Conservation (phyloP, 2,888 invertebrate species). For the Nebria salina region DNA sequence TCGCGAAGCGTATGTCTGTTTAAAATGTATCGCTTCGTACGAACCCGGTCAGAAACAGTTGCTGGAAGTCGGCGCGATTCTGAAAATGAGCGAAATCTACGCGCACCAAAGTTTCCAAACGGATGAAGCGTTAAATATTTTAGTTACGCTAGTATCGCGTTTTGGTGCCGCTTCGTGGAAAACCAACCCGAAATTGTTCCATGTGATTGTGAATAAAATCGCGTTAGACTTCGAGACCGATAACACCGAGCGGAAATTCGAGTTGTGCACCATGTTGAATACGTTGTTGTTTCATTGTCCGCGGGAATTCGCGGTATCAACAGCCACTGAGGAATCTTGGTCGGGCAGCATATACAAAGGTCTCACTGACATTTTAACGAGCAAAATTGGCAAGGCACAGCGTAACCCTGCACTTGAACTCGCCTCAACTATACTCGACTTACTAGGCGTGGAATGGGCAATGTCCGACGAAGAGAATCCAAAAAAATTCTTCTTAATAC, state of each 20-base stretch:
- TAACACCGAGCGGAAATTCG: constrained; percentile 89
- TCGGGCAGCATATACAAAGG: constrained; percentile 83
- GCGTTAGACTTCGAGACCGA: constrained; percentile 89
- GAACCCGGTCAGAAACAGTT: constrained; percentile 83
- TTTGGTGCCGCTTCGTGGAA: constrained; percentile 83
- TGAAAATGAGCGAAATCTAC: constrained; percentile 86
- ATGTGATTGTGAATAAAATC: constrained; percentile 83
- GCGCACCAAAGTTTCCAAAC: constrained; percentile 89
- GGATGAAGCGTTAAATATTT: constrained; percentile 85
- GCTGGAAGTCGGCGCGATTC: constrained; percentile 79
- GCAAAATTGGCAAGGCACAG: constrained; percentile 87
- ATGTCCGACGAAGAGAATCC: constrained; percentile 81
- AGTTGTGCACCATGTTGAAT: constrained; percentile 82
- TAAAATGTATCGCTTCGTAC: constrained; percentile 82
- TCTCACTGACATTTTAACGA: constrained; percentile 83
- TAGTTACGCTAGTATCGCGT: constrained; percentile 77
- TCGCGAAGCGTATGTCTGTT: constrained; percentile 85
- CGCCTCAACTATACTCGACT: constrained; percentile 81
- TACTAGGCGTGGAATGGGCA: constrained; percentile 87
- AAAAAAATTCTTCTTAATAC: constrained; percentile 82
- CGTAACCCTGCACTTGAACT: constrained; percentile 88
- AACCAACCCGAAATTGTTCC: constrained; percentile 80
- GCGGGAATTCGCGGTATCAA: constrained; percentile 71
- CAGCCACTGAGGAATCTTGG: constrained; percentile 80
- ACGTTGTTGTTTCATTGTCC: constrained; percentile 79